Conservation (phyloP, 2,797 vertebrate species). For the Coilia nasus region DNA sequence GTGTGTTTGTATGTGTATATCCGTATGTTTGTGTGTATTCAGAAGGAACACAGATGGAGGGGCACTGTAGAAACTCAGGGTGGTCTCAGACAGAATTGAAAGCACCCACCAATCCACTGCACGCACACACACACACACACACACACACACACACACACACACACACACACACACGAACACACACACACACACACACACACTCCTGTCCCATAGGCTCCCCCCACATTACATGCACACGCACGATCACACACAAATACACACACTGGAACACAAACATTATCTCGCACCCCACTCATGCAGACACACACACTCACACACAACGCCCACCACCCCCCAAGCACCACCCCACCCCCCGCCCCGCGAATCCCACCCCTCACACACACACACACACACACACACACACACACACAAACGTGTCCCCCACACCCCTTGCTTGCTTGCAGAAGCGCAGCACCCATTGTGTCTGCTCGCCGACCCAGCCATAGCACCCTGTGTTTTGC, state of each 20-base stretch:
- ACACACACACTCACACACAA: slow-evolving; percentile 16
- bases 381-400: neutral
- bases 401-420: neutral
- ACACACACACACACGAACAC: neutral
- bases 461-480: slow-evolving; percentile 57
- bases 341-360: too few relatives aligned
- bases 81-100: neutral
- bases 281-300: neutral
- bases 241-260: slow-evolving; percentile 13
- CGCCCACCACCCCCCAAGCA: too few relatives aligned
- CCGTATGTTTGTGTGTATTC: neutral
- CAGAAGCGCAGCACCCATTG: slow-evolving; percentile 47
- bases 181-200: neutral
- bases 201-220: neutral
- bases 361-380: neutral
- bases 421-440: neutral
- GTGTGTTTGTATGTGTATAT: slow-evolving; percentile 9
- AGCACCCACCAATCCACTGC: neutral
- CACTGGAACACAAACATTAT: slow-evolving; percentile 21
- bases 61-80: neutral
- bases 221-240: slow-evolving; percentile 14
- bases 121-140: neutral
- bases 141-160: slow-evolving; percentile 4
- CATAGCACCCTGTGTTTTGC: slow-evolving; percentile 42
- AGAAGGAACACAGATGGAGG: neutral